These are phyloP conservation scores for Himalopsyche phryganea DNA, from an alignment of 1,140 invertebrate genomes.

Conservation along the genomic window DNA sequence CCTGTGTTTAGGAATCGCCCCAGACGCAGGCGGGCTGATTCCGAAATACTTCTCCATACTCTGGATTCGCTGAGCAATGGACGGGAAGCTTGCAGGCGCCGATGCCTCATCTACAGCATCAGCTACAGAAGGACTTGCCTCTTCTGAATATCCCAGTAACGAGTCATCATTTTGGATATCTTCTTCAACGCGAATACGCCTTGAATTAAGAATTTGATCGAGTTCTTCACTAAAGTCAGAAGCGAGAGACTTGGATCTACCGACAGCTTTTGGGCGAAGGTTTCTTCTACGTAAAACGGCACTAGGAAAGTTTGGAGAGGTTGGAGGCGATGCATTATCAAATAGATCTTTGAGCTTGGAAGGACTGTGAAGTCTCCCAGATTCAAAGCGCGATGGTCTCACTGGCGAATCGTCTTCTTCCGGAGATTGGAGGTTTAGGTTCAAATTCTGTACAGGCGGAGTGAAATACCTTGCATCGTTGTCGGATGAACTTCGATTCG, in stretches of 20 bases:
- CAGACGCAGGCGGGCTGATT: constrained; percentile 42
- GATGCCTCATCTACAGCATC: constrained; percentile 36
- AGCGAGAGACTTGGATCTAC: constrained; percentile 47
- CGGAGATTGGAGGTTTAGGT: no score
- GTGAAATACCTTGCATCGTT: constrained; percentile 31
- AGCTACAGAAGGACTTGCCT: constrained; percentile 30
- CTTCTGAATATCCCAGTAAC: constrained; percentile 1
- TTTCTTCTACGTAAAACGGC: constrained; percentile 39
- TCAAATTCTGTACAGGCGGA: not conserved
- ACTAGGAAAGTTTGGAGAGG: constrained; percentile 29
- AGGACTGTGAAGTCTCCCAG: constrained; percentile 25
- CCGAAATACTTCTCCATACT: constrained; percentile 49
- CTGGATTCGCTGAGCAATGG: constrained; percentile 50
- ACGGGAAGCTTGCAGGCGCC: constrained; percentile 44
- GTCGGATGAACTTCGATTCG: constrained; percentile 41
- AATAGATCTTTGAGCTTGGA: constrained; percentile 26
- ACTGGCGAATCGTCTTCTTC: constrained; percentile 14
- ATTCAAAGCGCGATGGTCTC: constrained; percentile 23
- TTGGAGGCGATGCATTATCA: not conserved
- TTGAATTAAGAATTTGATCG: constrained; percentile 46
- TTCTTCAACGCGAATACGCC: constrained; percentile 48
- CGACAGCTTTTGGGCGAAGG: constrained; percentile 7
- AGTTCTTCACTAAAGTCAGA: constrained; percentile 51
- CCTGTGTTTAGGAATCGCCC: constrained; percentile 43
- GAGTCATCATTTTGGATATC: constrained; percentile 39